These are phyloP conservation scores for Fistularia commersonii DNA, from an alignment of 2,797 vertebrate genomes.

Conservation along the genomic window DNA sequence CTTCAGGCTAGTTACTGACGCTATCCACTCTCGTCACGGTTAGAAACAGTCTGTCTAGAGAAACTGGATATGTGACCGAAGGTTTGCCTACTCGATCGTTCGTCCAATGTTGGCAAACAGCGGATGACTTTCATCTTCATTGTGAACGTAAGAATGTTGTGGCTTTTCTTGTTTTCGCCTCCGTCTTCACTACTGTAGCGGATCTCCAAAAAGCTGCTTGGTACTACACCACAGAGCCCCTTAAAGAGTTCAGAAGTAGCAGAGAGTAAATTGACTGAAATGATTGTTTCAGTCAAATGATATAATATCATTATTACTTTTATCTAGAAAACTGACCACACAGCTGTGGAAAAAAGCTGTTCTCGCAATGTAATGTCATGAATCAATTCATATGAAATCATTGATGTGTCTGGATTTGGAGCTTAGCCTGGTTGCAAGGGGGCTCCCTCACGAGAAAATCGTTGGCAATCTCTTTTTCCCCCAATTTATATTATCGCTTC, in stretches of 20 bases:
- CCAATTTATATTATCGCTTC: too few species aligned
- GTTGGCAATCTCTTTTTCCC: too few species aligned
- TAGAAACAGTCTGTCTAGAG: constrained; percentile 8
- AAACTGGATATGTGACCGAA: constrained; percentile 36
- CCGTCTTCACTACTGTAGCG: background rate
- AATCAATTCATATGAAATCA: too few species aligned
- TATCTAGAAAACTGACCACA: too few species aligned
- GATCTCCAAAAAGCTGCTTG: background rate
- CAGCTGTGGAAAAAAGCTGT: too few species aligned
- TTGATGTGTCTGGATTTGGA: too few species aligned
- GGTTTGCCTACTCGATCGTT: constrained; percentile 17
- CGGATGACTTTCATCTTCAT: constrained; percentile 17
- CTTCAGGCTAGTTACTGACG: constrained; percentile 24
- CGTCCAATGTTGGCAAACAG: constrained; percentile 32
- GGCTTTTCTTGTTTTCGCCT: background rate
- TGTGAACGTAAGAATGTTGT: constrained; percentile 44
- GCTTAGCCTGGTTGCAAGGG: too few species aligned
- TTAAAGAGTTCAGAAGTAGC: background rate
- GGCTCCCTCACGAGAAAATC: too few species aligned
- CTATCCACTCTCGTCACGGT: constrained; percentile 14
- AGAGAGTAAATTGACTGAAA: too few species aligned
- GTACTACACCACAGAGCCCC: background rate
- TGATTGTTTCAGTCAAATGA: too few species aligned
- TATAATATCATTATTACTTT: too few species aligned
- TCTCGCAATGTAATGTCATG: too few species aligned